A percentile compares a stretch with the other conserved stretches of the same genome.
Evolutionary conservation across 1,140 invertebrate genomes (phyloP).

Genomic region (Polypedilum pembai): DNA sequence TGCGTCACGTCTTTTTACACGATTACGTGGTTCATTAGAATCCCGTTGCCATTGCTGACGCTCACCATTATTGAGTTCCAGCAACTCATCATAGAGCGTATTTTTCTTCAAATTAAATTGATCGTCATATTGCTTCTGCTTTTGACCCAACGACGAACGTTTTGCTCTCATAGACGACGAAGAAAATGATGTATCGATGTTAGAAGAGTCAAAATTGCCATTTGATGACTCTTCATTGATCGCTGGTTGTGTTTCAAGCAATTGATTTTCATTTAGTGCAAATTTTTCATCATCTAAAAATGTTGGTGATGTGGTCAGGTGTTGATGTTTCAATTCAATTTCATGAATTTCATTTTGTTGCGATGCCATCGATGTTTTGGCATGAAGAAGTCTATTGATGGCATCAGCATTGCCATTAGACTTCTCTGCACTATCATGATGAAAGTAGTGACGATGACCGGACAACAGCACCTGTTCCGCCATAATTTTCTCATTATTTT

Average conservation of each 20-base stretch:
- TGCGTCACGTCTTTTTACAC: constrained; percentile 1
- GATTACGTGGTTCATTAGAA: neutral
- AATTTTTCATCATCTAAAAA: neutral
- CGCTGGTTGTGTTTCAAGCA: neutral
- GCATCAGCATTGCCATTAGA: neutral
- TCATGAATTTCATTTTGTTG: constrained; percentile 17
- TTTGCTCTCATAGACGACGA: neutral
- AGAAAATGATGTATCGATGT: neutral
- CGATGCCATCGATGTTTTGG: neutral
- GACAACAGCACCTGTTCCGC: neutral
- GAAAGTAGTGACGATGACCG: neutral
- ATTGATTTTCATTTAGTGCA: constrained; percentile 22
- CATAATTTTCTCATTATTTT: neutral
- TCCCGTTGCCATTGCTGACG: neutral
- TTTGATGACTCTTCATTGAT: neutral
- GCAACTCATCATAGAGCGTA: neutral
- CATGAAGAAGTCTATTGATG: neutral
- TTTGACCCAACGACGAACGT: constrained; percentile 14
- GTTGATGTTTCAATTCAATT: neutral
- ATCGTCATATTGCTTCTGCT: constrained; percentile 12
- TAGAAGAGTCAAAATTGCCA: neutral
- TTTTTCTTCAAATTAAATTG: neutral
- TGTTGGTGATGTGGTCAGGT: neutral
- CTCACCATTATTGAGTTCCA: neutral
- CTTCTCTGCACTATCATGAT: neutral